A percentile compares a stretch with the other conserved stretches of the same genome.
phyloP scores from a whole-genome alignment of 2,888 invertebrate genomes.

The Eupithecia abbreviata region DNA sequence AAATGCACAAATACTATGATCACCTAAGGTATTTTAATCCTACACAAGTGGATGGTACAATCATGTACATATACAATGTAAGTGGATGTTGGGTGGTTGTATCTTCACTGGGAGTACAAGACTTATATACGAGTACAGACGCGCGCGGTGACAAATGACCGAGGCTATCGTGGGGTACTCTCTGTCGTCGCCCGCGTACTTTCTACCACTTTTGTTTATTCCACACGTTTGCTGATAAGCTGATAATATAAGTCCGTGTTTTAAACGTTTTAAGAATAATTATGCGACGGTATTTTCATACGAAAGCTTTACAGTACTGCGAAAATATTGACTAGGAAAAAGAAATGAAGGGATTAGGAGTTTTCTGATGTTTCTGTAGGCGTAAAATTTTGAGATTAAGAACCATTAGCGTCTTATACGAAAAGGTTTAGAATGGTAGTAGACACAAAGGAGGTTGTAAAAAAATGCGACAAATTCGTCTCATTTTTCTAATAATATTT shows the following conservation, averaged over 20 bases:
- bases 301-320: background rate
- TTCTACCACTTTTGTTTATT: slow-evolving; percentile 59
- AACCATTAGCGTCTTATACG: too few species aligned
- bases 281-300: background rate
- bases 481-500: too few species aligned
- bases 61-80: slow-evolving; percentile 30
- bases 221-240: slow-evolving; percentile 46
- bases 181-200: slow-evolving; percentile 60
- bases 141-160: slow-evolving; percentile 80
- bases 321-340: background rate
- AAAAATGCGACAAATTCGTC: too few species aligned
- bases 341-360: background rate
- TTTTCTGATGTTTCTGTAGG: background rate
- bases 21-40: slow-evolving; percentile 59
- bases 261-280: slow-evolving; percentile 41
- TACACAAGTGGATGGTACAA: slow-evolving; percentile 47
- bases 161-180: slow-evolving; percentile 63
- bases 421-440: too few species aligned
- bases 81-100: slow-evolving; percentile 71
- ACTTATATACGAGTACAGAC: slow-evolving; percentile 50
- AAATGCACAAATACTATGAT: slow-evolving; percentile 42
- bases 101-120: slow-evolving; percentile 74
- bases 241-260: slow-evolving; percentile 33
- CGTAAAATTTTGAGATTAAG: too few species aligned
- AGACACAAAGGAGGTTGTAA: too few species aligned